These are phyloP conservation scores for Diglossa cyanea DNA, from an alignment of 2,797 vertebrate species.

Conservation along the genomic window DNA sequence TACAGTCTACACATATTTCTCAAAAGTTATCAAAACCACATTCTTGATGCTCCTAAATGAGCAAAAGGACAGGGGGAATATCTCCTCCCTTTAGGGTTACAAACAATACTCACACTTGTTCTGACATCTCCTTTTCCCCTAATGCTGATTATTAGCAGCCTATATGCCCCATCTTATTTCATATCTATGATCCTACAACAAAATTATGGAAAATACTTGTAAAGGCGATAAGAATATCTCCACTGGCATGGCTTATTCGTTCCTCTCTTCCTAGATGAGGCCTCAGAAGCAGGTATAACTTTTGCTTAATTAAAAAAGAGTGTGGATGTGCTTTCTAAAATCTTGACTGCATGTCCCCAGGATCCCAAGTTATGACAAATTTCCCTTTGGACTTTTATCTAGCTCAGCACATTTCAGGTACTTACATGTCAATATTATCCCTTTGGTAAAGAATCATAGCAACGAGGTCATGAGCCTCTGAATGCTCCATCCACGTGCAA, in stretches of 20 bases:
- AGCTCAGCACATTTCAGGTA: background rate
- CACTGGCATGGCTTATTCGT: background rate
- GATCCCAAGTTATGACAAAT: background rate
- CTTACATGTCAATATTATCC: background rate
- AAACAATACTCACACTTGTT: background rate
- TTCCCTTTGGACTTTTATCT: background rate
- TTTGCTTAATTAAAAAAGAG: background rate
- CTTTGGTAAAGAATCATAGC: constrained; percentile 62
- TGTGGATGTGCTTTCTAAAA: background rate
- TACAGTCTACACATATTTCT: background rate
- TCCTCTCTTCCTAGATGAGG: background rate
- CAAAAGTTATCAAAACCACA: background rate
- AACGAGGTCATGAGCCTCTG: constrained; percentile 24
- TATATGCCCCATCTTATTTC: background rate
- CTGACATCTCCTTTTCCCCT: background rate
- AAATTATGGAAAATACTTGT: background rate
- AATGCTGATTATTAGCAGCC: background rate
- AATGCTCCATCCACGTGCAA: constrained; percentile 70
- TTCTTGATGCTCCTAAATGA: background rate
- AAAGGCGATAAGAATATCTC: background rate
- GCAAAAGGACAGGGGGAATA: background rate
- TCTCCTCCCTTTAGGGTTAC: background rate
- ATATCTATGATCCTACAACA: background rate
- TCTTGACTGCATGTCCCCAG: background rate
- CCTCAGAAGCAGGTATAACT: background rate